A percentile compares a stretch with the other conserved stretches of the same genome.
phyloP scores from a whole-genome alignment of 37 sponge, comb jelly and placozoan species.

The Agelas oroides region DNA sequence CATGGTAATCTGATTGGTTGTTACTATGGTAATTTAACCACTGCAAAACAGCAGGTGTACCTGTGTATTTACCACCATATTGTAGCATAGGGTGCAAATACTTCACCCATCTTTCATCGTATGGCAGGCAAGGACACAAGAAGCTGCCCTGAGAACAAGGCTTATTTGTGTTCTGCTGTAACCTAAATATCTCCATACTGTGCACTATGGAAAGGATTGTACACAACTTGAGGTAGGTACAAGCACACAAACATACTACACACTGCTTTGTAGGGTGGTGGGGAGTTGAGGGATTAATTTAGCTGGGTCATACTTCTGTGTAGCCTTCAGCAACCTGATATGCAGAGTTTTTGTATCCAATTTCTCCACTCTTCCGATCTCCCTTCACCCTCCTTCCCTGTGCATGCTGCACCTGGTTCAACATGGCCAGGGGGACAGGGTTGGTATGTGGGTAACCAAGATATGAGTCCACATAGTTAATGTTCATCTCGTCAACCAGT shows the following conservation, averaged over 20 bases:
- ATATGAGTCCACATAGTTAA: slow-evolving; percentile 39
- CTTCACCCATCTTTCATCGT: no score
- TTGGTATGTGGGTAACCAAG: slow-evolving; percentile 3
- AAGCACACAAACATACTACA: background rate
- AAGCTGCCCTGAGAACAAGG: no score
- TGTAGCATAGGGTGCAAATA: no score
- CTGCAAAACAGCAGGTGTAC: no score
- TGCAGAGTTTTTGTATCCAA: background rate
- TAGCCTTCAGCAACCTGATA: background rate
- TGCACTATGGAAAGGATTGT: no score
- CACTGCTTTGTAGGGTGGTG: background rate
- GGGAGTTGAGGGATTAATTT: background rate
- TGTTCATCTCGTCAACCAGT: background rate
- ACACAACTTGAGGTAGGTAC: no score
- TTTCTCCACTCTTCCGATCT: background rate
- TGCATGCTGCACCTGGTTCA: slow-evolving; percentile 19
- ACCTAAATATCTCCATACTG: no score
- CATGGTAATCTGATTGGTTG: no score
- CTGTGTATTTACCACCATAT: no score
- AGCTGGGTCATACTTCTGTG: background rate
- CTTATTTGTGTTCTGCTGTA: no score
- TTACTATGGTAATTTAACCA: no score
- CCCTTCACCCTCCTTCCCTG: slow-evolving; percentile 6
- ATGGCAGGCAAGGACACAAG: no score
- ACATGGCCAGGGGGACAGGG: slow-evolving; percentile 41